Conservation (phyloP, 2,888 invertebrate genomes). For the Trichogramma dendrolimi region DNA sequence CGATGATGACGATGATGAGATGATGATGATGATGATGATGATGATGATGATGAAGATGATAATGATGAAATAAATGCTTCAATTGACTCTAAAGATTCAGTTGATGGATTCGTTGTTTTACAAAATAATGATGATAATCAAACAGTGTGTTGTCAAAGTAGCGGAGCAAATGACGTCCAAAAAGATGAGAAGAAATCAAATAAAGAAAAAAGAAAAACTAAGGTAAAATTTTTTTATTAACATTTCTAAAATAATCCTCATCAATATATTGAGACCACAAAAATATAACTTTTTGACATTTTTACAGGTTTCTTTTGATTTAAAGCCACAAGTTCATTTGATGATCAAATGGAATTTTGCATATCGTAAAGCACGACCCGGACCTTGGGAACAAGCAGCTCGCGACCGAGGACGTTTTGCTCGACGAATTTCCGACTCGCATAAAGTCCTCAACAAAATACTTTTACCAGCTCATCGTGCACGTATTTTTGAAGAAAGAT, state of each 20-base stretch:
- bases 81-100: conserved; percentile 1
- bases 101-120: neutral
- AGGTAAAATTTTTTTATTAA: neutral
- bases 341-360: conserved; percentile 59
- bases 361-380: conserved; percentile 56
- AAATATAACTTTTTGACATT: neutral
- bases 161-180: neutral
- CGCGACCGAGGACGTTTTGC: conserved; percentile 56
- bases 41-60: conserved; percentile 30
- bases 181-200: neutral
- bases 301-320: conserved; percentile 56
- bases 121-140: neutral
- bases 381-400: conserved; percentile 58
- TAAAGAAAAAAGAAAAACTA: neutral
- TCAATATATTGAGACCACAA: neutral
- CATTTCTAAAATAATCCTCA: neutral
- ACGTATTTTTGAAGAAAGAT: too few relatives aligned
- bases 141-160: too few relatives aligned
- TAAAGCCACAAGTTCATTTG: conserved; percentile 51
- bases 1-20: neutral
- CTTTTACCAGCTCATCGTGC: too few relatives aligned
- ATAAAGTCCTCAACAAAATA: neutral
- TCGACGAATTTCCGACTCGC: conserved; percentile 42
- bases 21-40: conserved; percentile 12
- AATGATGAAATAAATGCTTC: conserved; percentile 12